Evolutionary conservation across 2,797 vertebrate species (phyloP).

Genomic region (Acanthopagrus latus): DNA sequence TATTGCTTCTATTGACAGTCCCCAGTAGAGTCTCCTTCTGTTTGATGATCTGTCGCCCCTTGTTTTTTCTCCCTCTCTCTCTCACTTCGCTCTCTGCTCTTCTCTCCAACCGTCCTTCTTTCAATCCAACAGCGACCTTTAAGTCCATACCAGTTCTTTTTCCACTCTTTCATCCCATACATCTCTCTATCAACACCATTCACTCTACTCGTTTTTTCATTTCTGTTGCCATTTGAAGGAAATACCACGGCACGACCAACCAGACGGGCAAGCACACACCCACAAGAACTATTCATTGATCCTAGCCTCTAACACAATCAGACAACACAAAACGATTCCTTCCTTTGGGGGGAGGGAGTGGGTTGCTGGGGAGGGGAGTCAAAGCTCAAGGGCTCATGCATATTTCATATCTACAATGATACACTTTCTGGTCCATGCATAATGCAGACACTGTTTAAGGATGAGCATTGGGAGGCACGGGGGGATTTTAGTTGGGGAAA

Average conservation of each 20-base stretch:
- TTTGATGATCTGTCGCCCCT: constrained; percentile 67
- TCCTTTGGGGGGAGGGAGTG: constrained; percentile 47
- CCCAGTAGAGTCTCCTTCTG: constrained; percentile 76
- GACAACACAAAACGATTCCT: constrained; percentile 70
- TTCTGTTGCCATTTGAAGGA: constrained; percentile 43
- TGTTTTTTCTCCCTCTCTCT: constrained; percentile 18
- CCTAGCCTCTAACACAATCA: constrained; percentile 64
- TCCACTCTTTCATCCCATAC: constrained; percentile 34
- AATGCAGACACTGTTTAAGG: constrained; percentile 80
- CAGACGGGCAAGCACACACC: background rate
- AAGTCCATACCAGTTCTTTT: constrained; percentile 33
- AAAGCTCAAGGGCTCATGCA: constrained; percentile 74
- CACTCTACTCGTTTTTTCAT: constrained; percentile 35
- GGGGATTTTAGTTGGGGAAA: constrained; percentile 64
- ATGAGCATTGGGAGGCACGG: constrained; percentile 44
- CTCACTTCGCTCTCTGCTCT: background rate
- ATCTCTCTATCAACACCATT: constrained; percentile 26
- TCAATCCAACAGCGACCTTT: constrained; percentile 51
- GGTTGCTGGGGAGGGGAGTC: constrained; percentile 29
- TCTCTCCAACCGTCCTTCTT: constrained; percentile 12
- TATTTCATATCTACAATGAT: constrained; percentile 82
- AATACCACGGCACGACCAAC: constrained; percentile 29
- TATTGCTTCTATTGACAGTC: constrained; percentile 85
- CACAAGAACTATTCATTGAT: constrained; percentile 68
- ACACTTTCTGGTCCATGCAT: constrained; percentile 82